phyloP scores from a whole-genome alignment of 2,888 invertebrate species.

The Calliphora vomitoria region DNA sequence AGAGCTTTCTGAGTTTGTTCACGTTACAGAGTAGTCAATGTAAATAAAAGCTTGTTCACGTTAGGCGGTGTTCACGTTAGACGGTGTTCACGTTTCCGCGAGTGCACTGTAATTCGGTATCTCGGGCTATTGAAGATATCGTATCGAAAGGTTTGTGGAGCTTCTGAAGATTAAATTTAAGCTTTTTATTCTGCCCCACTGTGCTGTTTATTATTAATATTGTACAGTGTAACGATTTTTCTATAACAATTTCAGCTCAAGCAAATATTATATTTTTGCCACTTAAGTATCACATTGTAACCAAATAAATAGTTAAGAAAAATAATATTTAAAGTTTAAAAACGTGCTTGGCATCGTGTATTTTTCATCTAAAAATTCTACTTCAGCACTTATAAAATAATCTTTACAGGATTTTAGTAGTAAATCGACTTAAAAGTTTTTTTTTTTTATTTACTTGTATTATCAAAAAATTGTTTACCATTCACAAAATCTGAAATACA shows the following conservation, averaged over 20 bases:
- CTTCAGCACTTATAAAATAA: neutral
- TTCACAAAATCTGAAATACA: conserved; percentile 19
- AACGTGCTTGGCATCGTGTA: conserved; percentile 43
- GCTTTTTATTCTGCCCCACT: too few species aligned
- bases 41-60: too few species aligned
- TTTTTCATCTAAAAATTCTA: neutral
- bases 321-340: conserved; percentile 22
- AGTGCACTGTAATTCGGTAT: too few species aligned
- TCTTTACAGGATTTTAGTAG: conserved; percentile 8
- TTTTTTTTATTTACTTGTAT: conserved; percentile 11
- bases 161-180: too few species aligned
- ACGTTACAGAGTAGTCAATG: too few species aligned
- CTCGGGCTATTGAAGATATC: too few species aligned
- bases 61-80: too few species aligned
- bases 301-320: conserved; percentile 27
- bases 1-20: too few species aligned
- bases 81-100: too few species aligned
- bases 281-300: conserved; percentile 27
- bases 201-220: too few species aligned
- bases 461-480: conserved; percentile 9
- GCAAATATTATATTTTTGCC: conserved; percentile 8
- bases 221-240: too few species aligned
- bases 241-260: neutral
- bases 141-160: too few species aligned
- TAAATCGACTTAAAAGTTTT: conserved; percentile 57